These are phyloP conservation scores for Teinopalpus imperialis DNA, from an alignment of 2,888 invertebrate species.

Conservation along the genomic window DNA sequence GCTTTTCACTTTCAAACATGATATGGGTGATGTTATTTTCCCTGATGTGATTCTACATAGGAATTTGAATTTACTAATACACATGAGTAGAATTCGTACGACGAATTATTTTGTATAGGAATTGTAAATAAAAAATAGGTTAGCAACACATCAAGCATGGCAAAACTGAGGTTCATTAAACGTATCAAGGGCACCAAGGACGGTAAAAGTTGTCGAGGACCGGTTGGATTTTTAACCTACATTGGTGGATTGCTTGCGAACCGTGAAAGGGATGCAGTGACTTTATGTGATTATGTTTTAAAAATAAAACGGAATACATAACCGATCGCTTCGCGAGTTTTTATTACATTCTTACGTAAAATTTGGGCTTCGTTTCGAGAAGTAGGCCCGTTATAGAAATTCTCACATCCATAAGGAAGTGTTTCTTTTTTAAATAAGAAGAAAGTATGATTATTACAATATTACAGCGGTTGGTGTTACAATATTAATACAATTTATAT, in stretches of 20 bases:
- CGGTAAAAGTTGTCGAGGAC: constrained; percentile 49
- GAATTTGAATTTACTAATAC: too few species aligned
- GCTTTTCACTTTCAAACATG: too few species aligned
- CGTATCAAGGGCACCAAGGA: constrained; percentile 44
- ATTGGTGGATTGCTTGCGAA: constrained; percentile 5
- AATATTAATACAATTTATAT: too few species aligned
- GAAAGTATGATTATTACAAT: background rate
- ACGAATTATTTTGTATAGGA: too few species aligned
- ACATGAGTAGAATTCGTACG: too few species aligned
- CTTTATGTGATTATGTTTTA: background rate
- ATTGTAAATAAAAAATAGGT: too few species aligned
- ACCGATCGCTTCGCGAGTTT: background rate
- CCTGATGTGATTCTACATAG: too few species aligned
- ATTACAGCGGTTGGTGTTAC: too few species aligned
- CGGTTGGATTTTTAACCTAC: constrained; percentile 41
- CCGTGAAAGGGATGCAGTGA: constrained; percentile 12
- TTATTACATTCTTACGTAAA: constrained; percentile 13
- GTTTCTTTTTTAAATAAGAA: background rate
- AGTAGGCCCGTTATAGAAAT: background rate
- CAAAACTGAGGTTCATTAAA: constrained; percentile 30
- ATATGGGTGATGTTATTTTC: too few species aligned
- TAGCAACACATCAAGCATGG: background rate
- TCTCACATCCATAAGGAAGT: constrained; percentile 1
- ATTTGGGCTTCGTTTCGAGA: constrained; percentile 3
- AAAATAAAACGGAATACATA: background rate